These are phyloP conservation scores for Prostheceraeus crozeri DNA, from an alignment of 2,888 invertebrate genomes.

Conservation along the genomic window DNA sequence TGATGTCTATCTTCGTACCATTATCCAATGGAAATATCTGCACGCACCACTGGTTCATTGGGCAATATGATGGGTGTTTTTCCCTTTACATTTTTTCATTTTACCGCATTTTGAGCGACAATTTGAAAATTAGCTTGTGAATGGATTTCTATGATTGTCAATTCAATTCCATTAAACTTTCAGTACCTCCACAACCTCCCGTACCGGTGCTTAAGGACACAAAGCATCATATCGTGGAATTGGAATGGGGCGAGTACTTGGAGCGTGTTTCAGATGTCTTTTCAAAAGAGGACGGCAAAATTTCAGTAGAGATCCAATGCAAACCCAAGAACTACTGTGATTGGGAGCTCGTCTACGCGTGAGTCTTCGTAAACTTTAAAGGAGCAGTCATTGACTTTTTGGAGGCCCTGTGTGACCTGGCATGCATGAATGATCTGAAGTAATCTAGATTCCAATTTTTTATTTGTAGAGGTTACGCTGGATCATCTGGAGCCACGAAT, in stretches of 20 bases:
- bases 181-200: conserved; percentile 34
- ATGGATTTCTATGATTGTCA: too few relatives aligned
- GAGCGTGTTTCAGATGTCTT: conserved; percentile 32
- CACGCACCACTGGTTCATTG: too few relatives aligned
- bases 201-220: conserved; percentile 20
- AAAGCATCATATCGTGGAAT: conserved; percentile 3
- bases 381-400: not conserved
- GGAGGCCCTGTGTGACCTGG: not conserved
- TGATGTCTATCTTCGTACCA: too few relatives aligned
- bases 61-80: too few relatives aligned
- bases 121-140: too few relatives aligned
- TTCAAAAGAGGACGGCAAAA: conserved; percentile 30
- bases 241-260: conserved; percentile 30
- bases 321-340: conserved; percentile 1
- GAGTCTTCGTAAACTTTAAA: not conserved
- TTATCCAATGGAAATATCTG: too few relatives aligned
- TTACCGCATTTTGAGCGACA: too few relatives aligned
- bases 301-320: conserved; percentile 30
- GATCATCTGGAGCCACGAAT: conserved; percentile 10
- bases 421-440: too few relatives aligned
- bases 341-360: conserved; percentile 31
- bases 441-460: too few relatives aligned
- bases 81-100: too few relatives aligned
- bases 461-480: conserved; percentile 32
- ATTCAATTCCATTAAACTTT: too few relatives aligned